Conservation (phyloP, 92 coral and sea anemone species). For the Zoanthus sociatus region DNA sequence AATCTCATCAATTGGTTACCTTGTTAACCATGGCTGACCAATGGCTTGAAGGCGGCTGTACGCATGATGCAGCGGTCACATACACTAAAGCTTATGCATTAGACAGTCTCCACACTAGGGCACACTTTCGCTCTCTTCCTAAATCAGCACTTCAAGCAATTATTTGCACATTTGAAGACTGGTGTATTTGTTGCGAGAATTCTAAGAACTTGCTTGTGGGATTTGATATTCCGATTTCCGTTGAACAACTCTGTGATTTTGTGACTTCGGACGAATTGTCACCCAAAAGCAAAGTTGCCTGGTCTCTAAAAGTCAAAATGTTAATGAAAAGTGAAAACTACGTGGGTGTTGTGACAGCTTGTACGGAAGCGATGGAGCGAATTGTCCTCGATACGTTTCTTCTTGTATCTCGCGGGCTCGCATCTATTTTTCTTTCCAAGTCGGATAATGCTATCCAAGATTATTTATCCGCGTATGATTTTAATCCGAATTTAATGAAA, state of each 20-base stretch:
- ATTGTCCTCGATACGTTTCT: slow-evolving; percentile 53
- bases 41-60: slow-evolving; percentile 67
- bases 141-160: slow-evolving; percentile 59
- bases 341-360: slow-evolving; percentile 59
- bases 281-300: slow-evolving; percentile 81
- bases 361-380: slow-evolving; percentile 65
- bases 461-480: slow-evolving; percentile 61
- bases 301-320: slow-evolving; percentile 71
- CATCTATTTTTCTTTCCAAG: slow-evolving; percentile 52
- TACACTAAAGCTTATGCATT: slow-evolving; percentile 83
- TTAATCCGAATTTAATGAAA: slow-evolving; percentile 49
- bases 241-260: slow-evolving; percentile 82
- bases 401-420: slow-evolving; percentile 72
- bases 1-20: slow-evolving; percentile 29
- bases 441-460: slow-evolving; percentile 67
- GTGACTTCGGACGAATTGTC: slow-evolving; percentile 69
- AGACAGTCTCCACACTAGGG: slow-evolving; percentile 77
- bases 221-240: slow-evolving; percentile 60
- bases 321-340: slow-evolving; percentile 65
- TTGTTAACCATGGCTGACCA: slow-evolving; percentile 63
- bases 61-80: slow-evolving; percentile 79
- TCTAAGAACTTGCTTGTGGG: slow-evolving; percentile 42
- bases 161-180: slow-evolving; percentile 77
- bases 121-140: slow-evolving; percentile 69
- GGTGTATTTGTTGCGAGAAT: slow-evolving; percentile 80